Percentiles rank a stretch among this genome's conserved stretches.
Evolutionary conservation across 2,888 invertebrate genomes (phyloP).

Genomic region (Sarcophaga subvicina): DNA sequence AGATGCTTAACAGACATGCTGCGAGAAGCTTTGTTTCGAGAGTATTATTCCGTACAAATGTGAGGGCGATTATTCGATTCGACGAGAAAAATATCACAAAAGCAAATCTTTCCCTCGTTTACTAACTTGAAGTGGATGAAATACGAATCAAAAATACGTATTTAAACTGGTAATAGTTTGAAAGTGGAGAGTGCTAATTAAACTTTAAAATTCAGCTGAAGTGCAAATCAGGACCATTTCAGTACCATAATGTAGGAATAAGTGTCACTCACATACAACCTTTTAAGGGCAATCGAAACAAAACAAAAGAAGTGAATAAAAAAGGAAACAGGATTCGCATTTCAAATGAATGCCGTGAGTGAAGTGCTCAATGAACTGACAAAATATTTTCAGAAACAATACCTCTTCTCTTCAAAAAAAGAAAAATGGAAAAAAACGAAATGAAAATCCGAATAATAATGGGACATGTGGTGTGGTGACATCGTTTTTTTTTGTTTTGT

Average conservation of each 20-base stretch:
- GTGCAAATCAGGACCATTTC: neutral
- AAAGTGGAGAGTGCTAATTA: constrained; percentile 57
- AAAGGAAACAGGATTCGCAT: no score
- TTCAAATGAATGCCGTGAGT: constrained; percentile 20
- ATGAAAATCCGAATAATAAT: constrained; percentile 19
- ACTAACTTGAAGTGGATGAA: no score
- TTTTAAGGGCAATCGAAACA: constrained; percentile 29
- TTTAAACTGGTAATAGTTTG: neutral
- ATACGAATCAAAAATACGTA: no score
- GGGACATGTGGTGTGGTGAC: constrained; percentile 60
- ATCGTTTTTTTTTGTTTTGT: constrained; percentile 30
- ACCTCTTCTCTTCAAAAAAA: constrained; percentile 3
- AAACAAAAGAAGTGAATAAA: neutral
- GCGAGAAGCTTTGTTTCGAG: no score
- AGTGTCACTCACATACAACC: constrained; percentile 24
- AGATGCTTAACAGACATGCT: no score
- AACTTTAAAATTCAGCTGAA: neutral
- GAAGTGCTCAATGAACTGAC: constrained; percentile 58
- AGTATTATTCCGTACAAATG: no score
- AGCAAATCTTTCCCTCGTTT: no score
- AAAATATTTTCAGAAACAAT: constrained; percentile 64
- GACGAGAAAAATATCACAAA: no score
- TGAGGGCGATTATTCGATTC: no score
- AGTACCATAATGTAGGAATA: neutral
- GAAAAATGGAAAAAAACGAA: neutral